phyloP scores from a whole-genome alignment of 1,140 invertebrate genomes.

The Bombyx mori region ASM3026992v2 NC_085112.1:876001-876500 shows the following conservation, averaged over 20 bases:
- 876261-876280: not conserved
- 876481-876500: not conserved
- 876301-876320: not conserved
- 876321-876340: not conserved
- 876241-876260: slow-evolving; percentile 2
- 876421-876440: no score
- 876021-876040: slow-evolving; percentile 10
- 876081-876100: slow-evolving; percentile 22
- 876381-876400: not conserved
- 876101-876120: slow-evolving; percentile 15
- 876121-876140: slow-evolving; percentile 12
- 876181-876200: slow-evolving; percentile 12
- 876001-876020: slow-evolving; percentile 21
- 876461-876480: not conserved
- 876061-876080: slow-evolving; percentile 17
- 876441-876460: not conserved
- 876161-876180: slow-evolving; percentile 15
- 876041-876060: slow-evolving; percentile 11
- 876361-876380: slow-evolving; percentile 6
- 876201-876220: slow-evolving; percentile 11
- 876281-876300: slow-evolving; percentile 4
- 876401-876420: no score
- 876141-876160: not conserved
- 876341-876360: slow-evolving; percentile 3
- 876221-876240: slow-evolving; percentile 5